Conservation (phyloP, 2,113 vertebrate species). For the Pachyramphus minor region DNA sequence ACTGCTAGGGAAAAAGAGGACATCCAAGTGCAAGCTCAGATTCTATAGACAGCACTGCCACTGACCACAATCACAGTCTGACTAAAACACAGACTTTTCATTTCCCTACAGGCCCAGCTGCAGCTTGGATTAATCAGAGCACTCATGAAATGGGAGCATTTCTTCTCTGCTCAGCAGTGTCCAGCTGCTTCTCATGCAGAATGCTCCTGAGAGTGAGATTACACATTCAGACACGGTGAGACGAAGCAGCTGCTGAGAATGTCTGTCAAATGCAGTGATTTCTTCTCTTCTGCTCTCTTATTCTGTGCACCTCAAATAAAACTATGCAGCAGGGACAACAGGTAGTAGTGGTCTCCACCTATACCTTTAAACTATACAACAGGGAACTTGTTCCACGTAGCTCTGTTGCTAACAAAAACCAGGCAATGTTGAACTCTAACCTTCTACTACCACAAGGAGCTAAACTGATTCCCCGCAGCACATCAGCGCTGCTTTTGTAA, state of each 20-base stretch:
- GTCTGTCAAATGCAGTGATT: background rate
- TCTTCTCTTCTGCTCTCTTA: background rate
- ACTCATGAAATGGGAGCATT: background rate
- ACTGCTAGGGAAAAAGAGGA: background rate
- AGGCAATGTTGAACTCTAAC: background rate
- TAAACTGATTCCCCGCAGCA: slow-evolving; percentile 26
- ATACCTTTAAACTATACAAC: background rate
- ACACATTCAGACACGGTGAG: background rate
- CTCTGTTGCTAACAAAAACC: background rate
- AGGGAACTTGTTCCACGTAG: background rate
- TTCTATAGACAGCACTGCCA: background rate
- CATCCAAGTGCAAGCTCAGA: background rate
- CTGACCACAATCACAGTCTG: background rate
- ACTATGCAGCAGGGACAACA: background rate
- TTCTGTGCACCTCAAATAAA: background rate
- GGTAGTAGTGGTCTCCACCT: background rate
- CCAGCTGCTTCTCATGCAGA: background rate
- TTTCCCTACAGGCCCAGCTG: background rate
- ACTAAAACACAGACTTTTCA: background rate
- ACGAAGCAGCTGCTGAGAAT: background rate
- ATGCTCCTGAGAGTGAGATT: background rate
- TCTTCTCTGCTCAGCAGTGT: background rate
- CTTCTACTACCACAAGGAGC: slow-evolving; percentile 3
- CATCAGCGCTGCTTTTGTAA: background rate
- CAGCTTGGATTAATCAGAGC: background rate